A percentile compares a stretch with the other conserved stretches of the same genome.
Evolutionary conservation across 1,140 invertebrate species (phyloP).

Genomic region (Subanguina moxae): DNA sequence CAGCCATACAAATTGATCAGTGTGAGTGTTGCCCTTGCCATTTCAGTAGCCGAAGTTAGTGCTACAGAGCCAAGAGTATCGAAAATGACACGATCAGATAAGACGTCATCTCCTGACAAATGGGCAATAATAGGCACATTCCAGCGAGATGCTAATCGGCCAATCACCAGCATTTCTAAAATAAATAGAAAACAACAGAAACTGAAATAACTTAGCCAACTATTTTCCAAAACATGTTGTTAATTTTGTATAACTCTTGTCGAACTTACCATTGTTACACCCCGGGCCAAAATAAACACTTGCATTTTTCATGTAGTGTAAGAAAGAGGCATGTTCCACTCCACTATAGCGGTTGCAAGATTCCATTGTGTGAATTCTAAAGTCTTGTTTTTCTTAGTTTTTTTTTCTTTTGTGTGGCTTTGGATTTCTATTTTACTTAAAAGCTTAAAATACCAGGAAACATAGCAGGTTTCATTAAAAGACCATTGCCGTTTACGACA

Average conservation of each 20-base stretch:
- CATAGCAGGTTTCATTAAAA: not conserved
- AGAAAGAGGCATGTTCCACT: slow-evolving; percentile 56
- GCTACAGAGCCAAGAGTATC: slow-evolving; percentile 59
- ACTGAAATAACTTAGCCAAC: no score
- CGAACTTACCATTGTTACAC: slow-evolving; percentile 59
- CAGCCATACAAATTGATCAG: slow-evolving; percentile 55
- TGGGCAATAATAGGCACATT: slow-evolving; percentile 59
- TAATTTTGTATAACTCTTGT: no score
- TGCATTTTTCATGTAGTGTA: slow-evolving; percentile 57
- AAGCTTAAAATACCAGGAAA: not conserved
- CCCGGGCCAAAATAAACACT: slow-evolving; percentile 58
- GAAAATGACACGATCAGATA: slow-evolving; percentile 53
- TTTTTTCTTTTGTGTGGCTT: not conserved
- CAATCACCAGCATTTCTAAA: slow-evolving; percentile 58
- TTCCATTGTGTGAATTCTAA: slow-evolving; percentile 56
- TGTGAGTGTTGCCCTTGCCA: slow-evolving; percentile 57
- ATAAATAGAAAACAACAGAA: no score
- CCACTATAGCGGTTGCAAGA: slow-evolving; percentile 56
- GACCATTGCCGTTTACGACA: not conserved
- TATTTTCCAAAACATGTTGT: no score
- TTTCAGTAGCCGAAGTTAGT: slow-evolving; percentile 57
- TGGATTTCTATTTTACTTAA: not conserved
- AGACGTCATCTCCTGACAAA: slow-evolving; percentile 57
- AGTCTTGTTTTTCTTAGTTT: slow-evolving; percentile 8
- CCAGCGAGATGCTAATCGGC: slow-evolving; percentile 54